Percentiles rank a stretch among this genome's conserved stretches.
These are phyloP conservation scores for Odobenus rosmarus DNA, from an alignment of 2,113 vertebrate species.

Conservation along the genomic window DNA sequence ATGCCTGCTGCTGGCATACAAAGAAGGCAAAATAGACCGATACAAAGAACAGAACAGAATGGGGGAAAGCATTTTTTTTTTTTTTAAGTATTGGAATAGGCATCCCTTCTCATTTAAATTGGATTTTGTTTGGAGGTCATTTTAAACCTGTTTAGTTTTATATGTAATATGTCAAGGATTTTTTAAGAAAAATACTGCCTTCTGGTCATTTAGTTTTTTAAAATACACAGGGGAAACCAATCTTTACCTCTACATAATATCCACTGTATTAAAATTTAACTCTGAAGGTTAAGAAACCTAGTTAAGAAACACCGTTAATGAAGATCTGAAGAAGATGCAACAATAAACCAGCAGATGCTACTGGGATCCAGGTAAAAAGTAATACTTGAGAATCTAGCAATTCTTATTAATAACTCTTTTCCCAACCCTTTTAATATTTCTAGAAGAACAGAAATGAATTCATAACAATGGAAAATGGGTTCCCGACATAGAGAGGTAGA, in stretches of 20 bases:
- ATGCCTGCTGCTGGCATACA: not conserved
- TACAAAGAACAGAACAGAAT: not conserved
- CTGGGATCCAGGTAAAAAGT: not conserved
- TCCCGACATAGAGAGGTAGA: not conserved
- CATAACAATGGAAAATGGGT: not conserved
- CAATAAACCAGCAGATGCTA: not conserved
- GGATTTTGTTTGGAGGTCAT: not conserved
- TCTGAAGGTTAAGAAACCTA: not conserved
- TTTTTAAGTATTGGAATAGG: not conserved
- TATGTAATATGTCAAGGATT: not conserved
- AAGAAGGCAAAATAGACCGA: not conserved
- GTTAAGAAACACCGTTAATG: not conserved
- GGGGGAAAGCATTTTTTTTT: not conserved
- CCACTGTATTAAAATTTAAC: constrained; percentile 20
- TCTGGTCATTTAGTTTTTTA: not conserved
- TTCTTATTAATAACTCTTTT: not conserved
- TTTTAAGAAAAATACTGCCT: constrained; percentile 19
- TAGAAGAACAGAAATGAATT: constrained; percentile 8
- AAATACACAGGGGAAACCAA: not conserved
- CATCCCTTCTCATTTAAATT: not conserved
- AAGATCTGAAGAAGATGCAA: not conserved
- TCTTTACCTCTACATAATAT: not conserved
- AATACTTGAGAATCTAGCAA: not conserved
- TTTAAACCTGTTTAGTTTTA: constrained; percentile 40
- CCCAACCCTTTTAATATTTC: not conserved